phyloP scores from a whole-genome alignment of 1,140 invertebrate genomes.

The Arctopsyche grandis region DNA sequence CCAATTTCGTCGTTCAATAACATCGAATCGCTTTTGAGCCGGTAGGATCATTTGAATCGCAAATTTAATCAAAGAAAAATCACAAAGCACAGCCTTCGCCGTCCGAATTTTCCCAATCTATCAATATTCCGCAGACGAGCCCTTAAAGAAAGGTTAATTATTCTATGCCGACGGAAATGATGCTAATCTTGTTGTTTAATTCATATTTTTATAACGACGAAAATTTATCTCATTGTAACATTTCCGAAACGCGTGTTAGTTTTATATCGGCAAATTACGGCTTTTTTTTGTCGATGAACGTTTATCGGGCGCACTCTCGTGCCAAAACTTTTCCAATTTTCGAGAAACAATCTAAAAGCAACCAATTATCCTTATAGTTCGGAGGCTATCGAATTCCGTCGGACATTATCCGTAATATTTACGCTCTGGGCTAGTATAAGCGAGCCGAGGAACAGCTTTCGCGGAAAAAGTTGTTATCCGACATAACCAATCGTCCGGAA shows the following conservation, averaged over 20 bases:
- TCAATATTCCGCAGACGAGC: not conserved
- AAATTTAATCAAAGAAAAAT: conserved; percentile 2
- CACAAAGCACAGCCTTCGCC: not conserved
- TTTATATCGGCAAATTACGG: not conserved
- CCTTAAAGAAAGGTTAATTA: not conserved
- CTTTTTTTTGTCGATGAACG: not conserved
- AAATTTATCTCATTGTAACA: not conserved
- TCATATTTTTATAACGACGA: not conserved
- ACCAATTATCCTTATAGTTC: conserved; percentile 20
- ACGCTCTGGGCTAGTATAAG: not conserved
- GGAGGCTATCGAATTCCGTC: not conserved
- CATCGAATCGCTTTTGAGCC: conserved; percentile 2
- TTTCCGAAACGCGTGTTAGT: no score
- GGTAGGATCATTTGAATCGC: not conserved
- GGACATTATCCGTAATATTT: not conserved
- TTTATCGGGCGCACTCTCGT: not conserved
- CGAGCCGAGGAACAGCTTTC: not conserved
- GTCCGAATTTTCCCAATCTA: not conserved
- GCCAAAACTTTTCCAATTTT: conserved; percentile 24
- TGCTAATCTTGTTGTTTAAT: not conserved
- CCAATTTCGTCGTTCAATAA: not conserved
- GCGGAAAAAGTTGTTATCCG: conserved; percentile 30
- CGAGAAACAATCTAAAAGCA: conserved; percentile 13
- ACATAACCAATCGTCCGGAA: conserved; percentile 49
- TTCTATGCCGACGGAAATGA: not conserved